Base-by-base conservation (phyloP, 2,797 vertebrate genomes). In the Falco cherrug region DNA sequence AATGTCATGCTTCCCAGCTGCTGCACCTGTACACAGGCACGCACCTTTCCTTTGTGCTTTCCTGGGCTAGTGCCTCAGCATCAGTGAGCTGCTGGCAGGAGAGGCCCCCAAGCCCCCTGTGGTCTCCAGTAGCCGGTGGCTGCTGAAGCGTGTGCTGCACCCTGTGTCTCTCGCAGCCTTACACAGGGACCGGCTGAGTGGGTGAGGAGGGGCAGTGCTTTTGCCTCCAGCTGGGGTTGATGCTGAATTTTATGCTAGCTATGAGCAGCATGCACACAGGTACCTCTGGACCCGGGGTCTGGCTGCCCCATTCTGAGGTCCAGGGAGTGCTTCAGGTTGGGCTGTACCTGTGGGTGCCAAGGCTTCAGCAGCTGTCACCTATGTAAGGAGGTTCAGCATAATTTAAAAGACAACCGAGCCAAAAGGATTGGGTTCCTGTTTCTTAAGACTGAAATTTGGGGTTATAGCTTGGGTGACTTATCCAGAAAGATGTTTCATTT, bases 1-100 rank as follows among this genome's bases (percentile, higher is more conserved):
- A 75, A 77, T 82, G 51, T 77, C 65, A 16, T 37, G 47, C 21
- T 85, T 73, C 37, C 21, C 1, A 4, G 29, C 89, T 60, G 48
- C 82, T 0, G 4, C 33, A 9, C 43, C 1, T 0, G 16, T 37
- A 22, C 1, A 2, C 4, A 20, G 33, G 8, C 53, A 56, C 4
- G 2, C 77, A 41, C 41, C 41, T 74, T 74, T 64, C 65, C 86
- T 90, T 95, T 82, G 61, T 80, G 84, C 33, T 84, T 39, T 24
- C 53, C 64, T 73, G 60, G 57, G 59, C 71, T 65, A 28, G 13
- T 2, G 4, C 65, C 65, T 92, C 22, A 0, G 61, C 13, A 2
- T 37, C 1, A 61, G 70, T 1, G 0, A 81, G 81, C 31, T 1
- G 0, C 60, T 21, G 59, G 57, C 41, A 37, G 54, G 63, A 84